phyloP scores from a whole-genome alignment of 1,140 invertebrate species.

The Lethrus apterus region DNA sequence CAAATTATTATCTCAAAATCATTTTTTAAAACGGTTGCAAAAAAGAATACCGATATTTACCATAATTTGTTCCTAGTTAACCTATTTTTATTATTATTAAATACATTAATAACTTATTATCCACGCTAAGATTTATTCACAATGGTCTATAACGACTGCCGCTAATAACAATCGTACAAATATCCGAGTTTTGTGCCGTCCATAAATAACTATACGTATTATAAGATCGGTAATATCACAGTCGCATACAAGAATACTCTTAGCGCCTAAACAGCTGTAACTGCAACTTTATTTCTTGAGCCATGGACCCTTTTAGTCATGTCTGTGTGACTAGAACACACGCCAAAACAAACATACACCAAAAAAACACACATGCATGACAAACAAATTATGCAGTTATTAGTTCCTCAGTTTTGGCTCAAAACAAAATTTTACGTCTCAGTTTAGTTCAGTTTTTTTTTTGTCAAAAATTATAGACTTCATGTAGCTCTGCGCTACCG shows the following conservation, averaged over 20 bases:
- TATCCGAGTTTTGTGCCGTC: constrained; percentile 7
- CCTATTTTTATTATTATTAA: constrained; percentile 1
- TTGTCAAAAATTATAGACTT: neutral
- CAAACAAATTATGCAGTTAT: neutral
- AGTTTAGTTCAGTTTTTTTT: neutral
- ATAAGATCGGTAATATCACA: constrained; percentile 37
- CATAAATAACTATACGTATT: constrained; percentile 18
- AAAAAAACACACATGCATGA: neutral
- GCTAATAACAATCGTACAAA: constrained; percentile 11
- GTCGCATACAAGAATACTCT: constrained; percentile 36
- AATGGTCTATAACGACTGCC: constrained; percentile 21
- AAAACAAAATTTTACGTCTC: neutral
- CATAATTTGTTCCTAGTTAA: no score
- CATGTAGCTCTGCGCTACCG: neutral
- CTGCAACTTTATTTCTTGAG: constrained; percentile 34
- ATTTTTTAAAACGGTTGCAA: neutral
- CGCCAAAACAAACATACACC: constrained; percentile 24
- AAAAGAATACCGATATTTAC: neutral
- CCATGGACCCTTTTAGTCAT: constrained; percentile 37
- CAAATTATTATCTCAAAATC: neutral
- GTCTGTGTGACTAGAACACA: constrained; percentile 57
- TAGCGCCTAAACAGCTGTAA: constrained; percentile 36
- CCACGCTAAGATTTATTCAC: constrained; percentile 31
- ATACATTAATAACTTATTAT: constrained; percentile 1
- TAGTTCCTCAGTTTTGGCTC: neutral